Conservation (phyloP, 2,888 invertebrate species). For the Gymnocheta viridis region DNA sequence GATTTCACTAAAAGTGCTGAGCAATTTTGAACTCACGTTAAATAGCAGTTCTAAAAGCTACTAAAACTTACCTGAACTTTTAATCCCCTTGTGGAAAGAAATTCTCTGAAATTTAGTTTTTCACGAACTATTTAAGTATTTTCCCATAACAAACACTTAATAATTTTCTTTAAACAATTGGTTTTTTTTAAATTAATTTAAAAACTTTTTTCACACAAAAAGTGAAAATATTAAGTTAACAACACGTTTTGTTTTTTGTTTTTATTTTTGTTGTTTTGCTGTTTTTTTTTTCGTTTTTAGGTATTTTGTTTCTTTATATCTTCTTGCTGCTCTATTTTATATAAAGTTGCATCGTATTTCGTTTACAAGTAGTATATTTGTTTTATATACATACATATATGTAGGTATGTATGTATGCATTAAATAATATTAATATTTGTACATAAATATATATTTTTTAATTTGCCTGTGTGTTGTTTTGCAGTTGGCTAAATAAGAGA, state of each 20-base stretch:
- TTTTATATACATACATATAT: slow-evolving; percentile 5
- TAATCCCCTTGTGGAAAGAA: background rate
- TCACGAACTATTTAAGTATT: background rate
- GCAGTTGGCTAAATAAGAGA: background rate
- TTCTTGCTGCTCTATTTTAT: slow-evolving; percentile 34
- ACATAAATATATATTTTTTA: background rate
- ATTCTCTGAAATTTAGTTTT: slow-evolving; percentile 1
- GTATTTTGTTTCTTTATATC: slow-evolving; percentile 39
- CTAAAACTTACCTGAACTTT: background rate
- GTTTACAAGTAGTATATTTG: background rate
- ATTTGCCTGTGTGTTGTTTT: background rate
- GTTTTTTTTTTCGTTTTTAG: background rate
- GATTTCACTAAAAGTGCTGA: too few relatives aligned
- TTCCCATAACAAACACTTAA: background rate
- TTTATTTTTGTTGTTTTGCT: background rate
- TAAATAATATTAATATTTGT: background rate
- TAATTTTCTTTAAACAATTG: background rate
- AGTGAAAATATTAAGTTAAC: slow-evolving; percentile 62
- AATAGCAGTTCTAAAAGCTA: too few relatives aligned
- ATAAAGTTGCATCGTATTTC: slow-evolving; percentile 58
- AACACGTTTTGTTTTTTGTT: slow-evolving; percentile 36
- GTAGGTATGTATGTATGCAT: background rate
- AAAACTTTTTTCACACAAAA: slow-evolving; percentile 39
- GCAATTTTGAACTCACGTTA: too few relatives aligned
- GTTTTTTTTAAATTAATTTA: slow-evolving; percentile 1